These are phyloP conservation scores for Limnodromus scolopaceus DNA, from an alignment of 2,797 vertebrate genomes.

Conservation along the genomic window DNA sequence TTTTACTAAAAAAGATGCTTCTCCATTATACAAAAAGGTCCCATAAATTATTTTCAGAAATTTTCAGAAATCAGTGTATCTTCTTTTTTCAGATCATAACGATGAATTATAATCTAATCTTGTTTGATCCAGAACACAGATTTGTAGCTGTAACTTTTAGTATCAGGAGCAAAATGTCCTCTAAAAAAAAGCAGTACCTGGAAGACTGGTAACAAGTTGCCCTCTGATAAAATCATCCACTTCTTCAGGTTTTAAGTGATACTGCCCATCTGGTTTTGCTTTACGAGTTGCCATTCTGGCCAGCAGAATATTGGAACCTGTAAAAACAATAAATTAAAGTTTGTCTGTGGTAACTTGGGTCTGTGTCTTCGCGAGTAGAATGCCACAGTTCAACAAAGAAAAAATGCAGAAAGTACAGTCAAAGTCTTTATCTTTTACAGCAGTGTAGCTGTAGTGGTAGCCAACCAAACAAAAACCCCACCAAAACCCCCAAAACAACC, in stretches of 20 bases:
- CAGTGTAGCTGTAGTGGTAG: neutral
- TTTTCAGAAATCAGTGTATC: neutral
- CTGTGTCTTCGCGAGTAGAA: neutral
- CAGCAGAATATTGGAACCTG: conserved; percentile 97
- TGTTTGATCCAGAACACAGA: neutral
- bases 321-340: neutral
- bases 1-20: neutral
- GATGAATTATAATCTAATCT: neutral
- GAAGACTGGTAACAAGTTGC: conserved; percentile 90
- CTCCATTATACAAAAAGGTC: neutral
- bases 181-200: conserved; percentile 81
- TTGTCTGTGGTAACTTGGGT: neutral
- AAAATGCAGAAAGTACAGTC: neutral
- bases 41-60: neutral
- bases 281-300: conserved; percentile 95
- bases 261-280: conserved; percentile 95
- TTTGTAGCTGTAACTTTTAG: neutral
- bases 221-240: conserved; percentile 97
- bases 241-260: conserved; percentile 91
- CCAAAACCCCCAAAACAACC: neutral
- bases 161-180: neutral
- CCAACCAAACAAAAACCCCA: neutral
- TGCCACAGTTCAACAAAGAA: neutral
- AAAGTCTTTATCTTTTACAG: neutral
- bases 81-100: neutral